Percentiles rank a stretch among this genome's conserved stretches.
Evolutionary conservation across 2,113 vertebrate species (phyloP).

Genomic region (Thalassarche chlororhynchos): DNA sequence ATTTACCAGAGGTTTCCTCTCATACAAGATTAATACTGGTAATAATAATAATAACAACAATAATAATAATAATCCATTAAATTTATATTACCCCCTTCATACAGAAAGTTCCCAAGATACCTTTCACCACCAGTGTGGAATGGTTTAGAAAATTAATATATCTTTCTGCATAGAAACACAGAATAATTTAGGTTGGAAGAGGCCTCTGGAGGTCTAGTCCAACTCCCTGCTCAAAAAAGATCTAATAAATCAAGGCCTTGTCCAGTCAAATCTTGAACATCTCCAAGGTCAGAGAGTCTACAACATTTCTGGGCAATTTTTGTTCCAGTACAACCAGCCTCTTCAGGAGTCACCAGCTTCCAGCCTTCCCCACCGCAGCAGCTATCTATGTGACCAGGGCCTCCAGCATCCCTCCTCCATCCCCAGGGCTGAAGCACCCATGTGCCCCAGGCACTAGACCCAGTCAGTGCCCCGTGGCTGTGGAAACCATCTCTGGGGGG

Average conservation of each 20-base stretch:
- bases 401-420: background rate
- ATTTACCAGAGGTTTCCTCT: background rate
- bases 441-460: background rate
- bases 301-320: background rate
- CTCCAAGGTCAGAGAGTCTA: background rate
- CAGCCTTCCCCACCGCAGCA: background rate
- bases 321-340: background rate
- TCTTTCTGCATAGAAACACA: background rate
- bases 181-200: background rate
- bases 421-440: rapidly evolving
- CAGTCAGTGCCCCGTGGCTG: background rate
- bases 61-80: background rate
- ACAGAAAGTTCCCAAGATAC: background rate
- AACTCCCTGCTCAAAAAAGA: background rate
- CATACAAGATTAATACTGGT: background rate
- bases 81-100: background rate
- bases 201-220: background rate
- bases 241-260: background rate
- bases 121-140: background rate
- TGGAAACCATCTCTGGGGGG: background rate
- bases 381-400: rapidly evolving
- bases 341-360: background rate
- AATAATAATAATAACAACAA: background rate
- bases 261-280: background rate
- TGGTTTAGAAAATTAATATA: background rate